Conservation (phyloP, 2,888 invertebrate genomes). For the Shargacucullia verbasci region DNA sequence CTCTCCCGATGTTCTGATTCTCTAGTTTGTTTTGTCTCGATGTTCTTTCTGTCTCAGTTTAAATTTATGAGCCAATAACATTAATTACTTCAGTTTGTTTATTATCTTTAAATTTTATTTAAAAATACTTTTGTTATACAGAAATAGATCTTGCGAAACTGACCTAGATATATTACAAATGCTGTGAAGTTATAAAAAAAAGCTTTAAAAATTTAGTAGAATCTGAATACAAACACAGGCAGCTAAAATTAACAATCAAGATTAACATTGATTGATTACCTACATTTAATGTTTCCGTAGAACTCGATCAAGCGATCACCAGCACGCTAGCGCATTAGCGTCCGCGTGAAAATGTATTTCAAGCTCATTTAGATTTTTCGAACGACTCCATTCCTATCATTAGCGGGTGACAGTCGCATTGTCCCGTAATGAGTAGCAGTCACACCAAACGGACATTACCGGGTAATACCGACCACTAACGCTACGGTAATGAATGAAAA, state of each 20-base stretch:
- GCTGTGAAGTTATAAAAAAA: too few relatives aligned
- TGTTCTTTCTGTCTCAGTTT: conserved; percentile 6
- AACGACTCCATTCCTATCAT: conserved; percentile 33
- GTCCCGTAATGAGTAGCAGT: conserved; percentile 67
- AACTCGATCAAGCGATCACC: conserved; percentile 16
- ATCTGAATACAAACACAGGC: too few relatives aligned
- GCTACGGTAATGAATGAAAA: conserved; percentile 66
- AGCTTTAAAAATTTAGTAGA: neutral
- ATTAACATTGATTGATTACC: conserved; percentile 28
- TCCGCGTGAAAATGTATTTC: conserved; percentile 4
- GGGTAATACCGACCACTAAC: conserved; percentile 44
- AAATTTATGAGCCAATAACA: conserved; percentile 8
- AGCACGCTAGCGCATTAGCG: conserved; percentile 20
- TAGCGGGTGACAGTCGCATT: conserved; percentile 40
- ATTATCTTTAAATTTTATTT: too few relatives aligned
- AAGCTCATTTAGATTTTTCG: conserved; percentile 35
- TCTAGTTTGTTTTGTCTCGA: conserved; percentile 19
- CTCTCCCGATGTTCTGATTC: conserved; percentile 13
- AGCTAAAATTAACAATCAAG: conserved; percentile 5
- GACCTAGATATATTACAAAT: too few relatives aligned
- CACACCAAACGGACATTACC: conserved; percentile 73
- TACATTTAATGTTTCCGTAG: conserved; percentile 24
- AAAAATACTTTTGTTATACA: too few relatives aligned
- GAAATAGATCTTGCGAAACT: too few relatives aligned
- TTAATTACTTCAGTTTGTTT: neutral